Evolutionary conservation across 2,888 invertebrate species (phyloP), one percentile per base, ranked within the genome.

Genomic region (Noctuana brunneofusca): DNA sequence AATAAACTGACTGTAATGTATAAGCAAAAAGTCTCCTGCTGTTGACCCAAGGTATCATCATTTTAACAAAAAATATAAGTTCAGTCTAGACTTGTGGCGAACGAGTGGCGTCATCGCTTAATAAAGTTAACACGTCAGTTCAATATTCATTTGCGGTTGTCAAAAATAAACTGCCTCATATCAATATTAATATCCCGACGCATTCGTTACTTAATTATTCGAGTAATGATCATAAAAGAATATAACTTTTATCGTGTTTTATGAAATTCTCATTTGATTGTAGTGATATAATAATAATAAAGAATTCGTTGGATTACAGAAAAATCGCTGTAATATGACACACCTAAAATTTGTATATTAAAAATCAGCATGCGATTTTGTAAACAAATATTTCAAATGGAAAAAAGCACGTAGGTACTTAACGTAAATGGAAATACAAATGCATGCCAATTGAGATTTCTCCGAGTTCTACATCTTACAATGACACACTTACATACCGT

Each of bases 51-150:
- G 64, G 68, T 53, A 62, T 52, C 24, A 24, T 24, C 24, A 24
- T 63, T 5, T 32, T 3, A 38, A 80, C 77, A 71, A 75, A 74
- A 64, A 69, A 49, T 69, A 24, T 5, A 24, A 56, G 14, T 12
- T 5, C 11, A 38, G 58, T 49, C 50, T 58, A 58, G 58, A 58
- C 57, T 22, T 66, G 68, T 65, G 68, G 69, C 71, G 14, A 38
- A 14, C 38, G 50, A 58, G 64, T 75, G 80, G 74, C 79, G 79
- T 83, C 83, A 83, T 73, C 78, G 66, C 67, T 74, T 59, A 70
- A 69, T 68, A 58, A 60, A 35, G 50, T 27, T 38, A 11, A 22
- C 30, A 60, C 63, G 48, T 49, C 50, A 57, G 20, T 27, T 46
- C 32, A 49, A 54, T 57, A 27, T 54, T 43, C 11, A 32, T 30